Conservation (phyloP, 23 tunicate species). For the Trididemnum nubilum region DNA sequence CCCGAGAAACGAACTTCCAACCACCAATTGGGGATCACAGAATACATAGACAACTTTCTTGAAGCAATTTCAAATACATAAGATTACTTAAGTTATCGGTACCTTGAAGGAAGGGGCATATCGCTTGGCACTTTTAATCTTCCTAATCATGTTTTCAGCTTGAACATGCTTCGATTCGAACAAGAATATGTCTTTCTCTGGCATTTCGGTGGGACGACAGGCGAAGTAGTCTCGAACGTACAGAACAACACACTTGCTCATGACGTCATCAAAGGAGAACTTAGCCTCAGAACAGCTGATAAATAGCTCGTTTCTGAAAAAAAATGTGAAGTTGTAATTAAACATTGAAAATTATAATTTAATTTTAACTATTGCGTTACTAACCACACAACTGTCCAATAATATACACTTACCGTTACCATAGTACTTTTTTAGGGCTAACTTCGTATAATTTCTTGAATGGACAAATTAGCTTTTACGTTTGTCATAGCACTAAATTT, state of each 20-base stretch:
- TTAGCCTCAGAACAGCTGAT: constrained; percentile 59
- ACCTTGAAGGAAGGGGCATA: constrained; percentile 68
- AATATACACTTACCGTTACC: not conserved
- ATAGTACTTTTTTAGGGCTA: too few relatives aligned
- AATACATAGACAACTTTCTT: too few relatives aligned
- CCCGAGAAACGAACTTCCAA: too few relatives aligned
- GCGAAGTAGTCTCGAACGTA: constrained; percentile 51
- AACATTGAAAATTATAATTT: too few relatives aligned
- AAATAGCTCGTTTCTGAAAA: constrained; percentile 58
- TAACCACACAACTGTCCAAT: not conserved
- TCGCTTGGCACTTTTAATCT: constrained; percentile 63
- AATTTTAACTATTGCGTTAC: not conserved
- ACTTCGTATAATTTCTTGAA: too few relatives aligned
- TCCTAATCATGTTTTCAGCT: constrained; percentile 53
- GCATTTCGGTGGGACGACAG: constrained; percentile 78
- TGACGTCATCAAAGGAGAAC: constrained; percentile 44
- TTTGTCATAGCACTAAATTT: too few relatives aligned
- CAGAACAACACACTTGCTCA: constrained; percentile 72
- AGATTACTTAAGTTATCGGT: too few relatives aligned
- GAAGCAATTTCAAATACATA: too few relatives aligned
- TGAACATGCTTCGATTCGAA: constrained; percentile 73
- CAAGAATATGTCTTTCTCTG: constrained; percentile 61
- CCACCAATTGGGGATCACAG: too few relatives aligned
- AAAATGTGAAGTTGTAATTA: too few relatives aligned
- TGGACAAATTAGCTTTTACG: too few relatives aligned